Percentiles rank a stretch among this genome's conserved stretches.
These are phyloP conservation scores for Meiosimyza platycephala DNA, from an alignment of 2,888 invertebrate species.

Conservation along the genomic window DNA sequence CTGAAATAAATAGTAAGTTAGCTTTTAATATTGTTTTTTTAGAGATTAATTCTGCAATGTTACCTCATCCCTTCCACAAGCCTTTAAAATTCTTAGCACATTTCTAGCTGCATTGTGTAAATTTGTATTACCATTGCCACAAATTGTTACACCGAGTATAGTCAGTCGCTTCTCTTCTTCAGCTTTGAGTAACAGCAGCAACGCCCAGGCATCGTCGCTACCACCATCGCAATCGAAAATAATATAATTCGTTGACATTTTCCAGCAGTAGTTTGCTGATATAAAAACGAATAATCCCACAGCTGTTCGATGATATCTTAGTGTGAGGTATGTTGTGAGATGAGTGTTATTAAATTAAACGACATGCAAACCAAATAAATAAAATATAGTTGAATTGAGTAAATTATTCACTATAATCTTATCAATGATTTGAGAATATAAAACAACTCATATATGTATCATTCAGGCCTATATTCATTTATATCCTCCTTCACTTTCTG, in stretches of 20 bases:
- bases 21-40: background rate
- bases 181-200: slow-evolving; percentile 71
- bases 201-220: slow-evolving; percentile 74
- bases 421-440: no score
- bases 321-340: no score
- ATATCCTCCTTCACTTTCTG: no score
- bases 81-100: slow-evolving; percentile 75
- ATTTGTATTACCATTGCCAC: slow-evolving; percentile 79
- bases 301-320: no score
- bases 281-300: no score
- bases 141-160: slow-evolving; percentile 76
- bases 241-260: slow-evolving; percentile 54
- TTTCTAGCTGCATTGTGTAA: slow-evolving; percentile 77
- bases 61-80: slow-evolving; percentile 73
- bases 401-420: no score
- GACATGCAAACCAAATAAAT: no score
- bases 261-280: background rate
- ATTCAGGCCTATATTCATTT: no score
- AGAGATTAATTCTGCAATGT: background rate
- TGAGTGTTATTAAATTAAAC: no score
- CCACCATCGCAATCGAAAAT: slow-evolving; percentile 75
- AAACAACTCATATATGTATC: no score
- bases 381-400: no score
- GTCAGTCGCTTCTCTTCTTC: slow-evolving; percentile 59
- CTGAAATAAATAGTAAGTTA: slow-evolving; percentile 63